These are phyloP conservation scores for Phortica magna DNA, from an alignment of 2,888 invertebrate genomes.

Conservation along the genomic window DNA sequence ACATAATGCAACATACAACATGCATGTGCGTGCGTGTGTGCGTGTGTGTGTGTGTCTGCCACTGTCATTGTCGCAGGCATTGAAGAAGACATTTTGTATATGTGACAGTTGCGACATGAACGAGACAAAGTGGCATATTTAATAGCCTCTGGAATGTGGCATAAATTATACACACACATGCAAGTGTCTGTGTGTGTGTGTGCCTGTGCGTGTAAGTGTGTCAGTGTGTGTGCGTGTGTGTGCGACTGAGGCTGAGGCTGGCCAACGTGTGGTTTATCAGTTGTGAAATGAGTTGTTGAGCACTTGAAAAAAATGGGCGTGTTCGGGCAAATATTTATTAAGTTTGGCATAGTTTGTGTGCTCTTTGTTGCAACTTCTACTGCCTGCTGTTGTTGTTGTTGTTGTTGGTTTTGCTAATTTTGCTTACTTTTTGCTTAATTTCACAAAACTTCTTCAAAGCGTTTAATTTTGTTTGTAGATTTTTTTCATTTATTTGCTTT, in stretches of 20 bases:
- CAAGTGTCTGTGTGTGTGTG: background rate
- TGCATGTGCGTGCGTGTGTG: background rate
- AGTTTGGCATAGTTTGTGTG: background rate
- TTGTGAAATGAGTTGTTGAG: background rate
- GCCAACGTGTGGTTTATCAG: background rate
- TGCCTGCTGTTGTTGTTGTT: background rate
- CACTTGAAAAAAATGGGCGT: background rate
- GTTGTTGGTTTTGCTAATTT: background rate
- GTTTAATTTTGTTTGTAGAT: too few species aligned
- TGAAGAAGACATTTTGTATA: slow-evolving; percentile 44
- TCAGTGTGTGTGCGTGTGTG: background rate
- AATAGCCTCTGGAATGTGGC: slow-evolving; percentile 27
- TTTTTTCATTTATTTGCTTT: background rate
- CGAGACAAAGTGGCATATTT: slow-evolving; percentile 44
- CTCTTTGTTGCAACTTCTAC: background rate
- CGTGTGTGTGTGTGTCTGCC: background rate
- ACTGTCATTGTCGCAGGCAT: background rate
- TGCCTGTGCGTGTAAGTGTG: background rate
- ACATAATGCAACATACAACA: background rate
- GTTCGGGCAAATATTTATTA: background rate
- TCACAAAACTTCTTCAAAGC: too few species aligned
- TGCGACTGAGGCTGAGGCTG: too few species aligned
- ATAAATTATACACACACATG: slow-evolving; percentile 13
- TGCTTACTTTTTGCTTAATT: background rate
- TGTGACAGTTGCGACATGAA: slow-evolving; percentile 48